These are phyloP conservation scores for Hypena proboscidalis DNA, from an alignment of 2,888 invertebrate species.

Conservation along the genomic window DNA sequence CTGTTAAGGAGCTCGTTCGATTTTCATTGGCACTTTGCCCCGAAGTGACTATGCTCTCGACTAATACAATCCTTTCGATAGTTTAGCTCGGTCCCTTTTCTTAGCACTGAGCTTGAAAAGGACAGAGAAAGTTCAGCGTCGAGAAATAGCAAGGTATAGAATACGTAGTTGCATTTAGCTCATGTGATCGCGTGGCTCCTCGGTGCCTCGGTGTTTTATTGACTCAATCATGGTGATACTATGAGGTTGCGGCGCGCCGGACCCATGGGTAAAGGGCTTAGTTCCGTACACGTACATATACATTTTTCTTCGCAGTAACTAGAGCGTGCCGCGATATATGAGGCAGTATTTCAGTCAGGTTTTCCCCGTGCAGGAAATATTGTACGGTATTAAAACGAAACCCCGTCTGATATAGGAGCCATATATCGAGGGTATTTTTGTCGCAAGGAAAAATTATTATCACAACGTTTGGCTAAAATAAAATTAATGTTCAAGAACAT, in stretches of 20 bases:
- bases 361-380: constrained; percentile 18
- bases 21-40: constrained; percentile 51
- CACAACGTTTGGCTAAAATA: no score
- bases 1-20: constrained; percentile 48
- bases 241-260: constrained; percentile 39
- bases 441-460: no score
- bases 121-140: constrained; percentile 15
- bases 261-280: constrained; percentile 47
- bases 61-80: constrained; percentile 32
- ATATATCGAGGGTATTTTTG: neutral
- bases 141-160: constrained; percentile 16
- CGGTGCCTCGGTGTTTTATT: constrained; percentile 56
- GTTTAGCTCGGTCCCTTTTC: constrained; percentile 25
- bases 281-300: constrained; percentile 30
- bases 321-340: constrained; percentile 31
- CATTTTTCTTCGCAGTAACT: constrained; percentile 33
- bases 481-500: no score
- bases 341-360: constrained; percentile 27
- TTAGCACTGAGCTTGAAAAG: constrained; percentile 9
- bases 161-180: constrained; percentile 35
- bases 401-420: neutral
- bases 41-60: constrained; percentile 28
- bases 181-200: constrained; percentile 43
- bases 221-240: constrained; percentile 59
- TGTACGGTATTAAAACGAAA: constrained; percentile 10